Base-by-base conservation (phyloP, 2,113 vertebrate species). In the Heliornis fulica region DNA sequence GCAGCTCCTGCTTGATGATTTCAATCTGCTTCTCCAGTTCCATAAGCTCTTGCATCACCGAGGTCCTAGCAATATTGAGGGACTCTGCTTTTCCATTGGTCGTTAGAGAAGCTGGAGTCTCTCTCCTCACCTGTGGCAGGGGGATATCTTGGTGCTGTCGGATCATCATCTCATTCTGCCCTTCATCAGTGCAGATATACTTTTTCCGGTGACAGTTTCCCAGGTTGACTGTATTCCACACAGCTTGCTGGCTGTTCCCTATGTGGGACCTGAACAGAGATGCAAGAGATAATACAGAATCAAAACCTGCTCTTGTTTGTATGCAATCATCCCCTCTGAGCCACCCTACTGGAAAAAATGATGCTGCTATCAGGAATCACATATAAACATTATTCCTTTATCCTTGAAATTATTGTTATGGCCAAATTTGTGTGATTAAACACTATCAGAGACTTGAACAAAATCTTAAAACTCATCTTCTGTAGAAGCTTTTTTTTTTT, bases 11-110 rank as follows among this genome's bases (percentile, higher is more conserved):
- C 89, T 99, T 99, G 96, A 99, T 99, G 82, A 98, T 97, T 93
- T 98, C 97, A 1, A 99, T 99, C 92, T 99, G 99, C 83, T 98
- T 98, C 95, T 99, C 99, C 61, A 99, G 98, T 96, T 99, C 99
- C 0, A 97, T 97, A 57, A 99, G 98, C 95, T 99, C 99, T 93
- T 99, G 99, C 68, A 98, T 97, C 86, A 99, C 98, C 0, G 99
- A 98, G 94, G 97, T 98, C 90, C 95, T 97, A 4, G 97, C 93
- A 32, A 97, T 68, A 7, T 94, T 97, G n/a, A 98, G 93, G 32
- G 99, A 93, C 83, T 99, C 98, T 1, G 99, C 98, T 76, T 98
- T 99, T 25, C 99, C 99, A 0, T 99, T 99, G 34, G 98, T 98
- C 3, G 98, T 98, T 95, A 98, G 94, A 16, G 98, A 98, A 38